Evolutionary conservation across 2,113 vertebrate species (phyloP).

Genomic region (Phylloscopus trochiloides): DNA sequence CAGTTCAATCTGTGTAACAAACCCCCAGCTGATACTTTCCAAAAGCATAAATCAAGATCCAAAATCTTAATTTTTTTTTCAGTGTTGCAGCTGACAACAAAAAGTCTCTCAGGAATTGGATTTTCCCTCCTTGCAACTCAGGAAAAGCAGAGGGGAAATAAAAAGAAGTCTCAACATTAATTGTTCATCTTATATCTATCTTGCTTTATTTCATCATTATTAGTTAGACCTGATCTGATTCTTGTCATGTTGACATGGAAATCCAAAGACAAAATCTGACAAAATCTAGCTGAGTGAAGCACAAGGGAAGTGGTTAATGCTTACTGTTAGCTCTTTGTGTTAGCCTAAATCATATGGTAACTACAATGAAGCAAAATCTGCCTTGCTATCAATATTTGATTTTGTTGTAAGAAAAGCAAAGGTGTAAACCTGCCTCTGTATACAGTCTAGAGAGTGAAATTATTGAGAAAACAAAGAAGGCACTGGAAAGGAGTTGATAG

Average conservation of each 20-base stretch:
- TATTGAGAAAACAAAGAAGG: neutral
- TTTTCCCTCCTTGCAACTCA: neutral
- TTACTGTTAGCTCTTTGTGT: neutral
- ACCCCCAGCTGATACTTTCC: neutral
- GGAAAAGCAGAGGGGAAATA: neutral
- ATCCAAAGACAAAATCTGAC: neutral
- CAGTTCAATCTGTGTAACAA: neutral
- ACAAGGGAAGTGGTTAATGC: neutral
- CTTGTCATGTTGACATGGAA: neutral
- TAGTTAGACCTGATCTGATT: neutral
- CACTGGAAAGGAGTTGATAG: neutral
- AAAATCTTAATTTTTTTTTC: neutral
- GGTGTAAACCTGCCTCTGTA: neutral
- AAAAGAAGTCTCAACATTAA: neutral
- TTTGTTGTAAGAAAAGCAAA: neutral
- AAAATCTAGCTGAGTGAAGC: neutral
- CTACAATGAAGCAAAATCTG: neutral
- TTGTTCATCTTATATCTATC: neutral
- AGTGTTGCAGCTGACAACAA: neutral
- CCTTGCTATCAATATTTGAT: neutral
- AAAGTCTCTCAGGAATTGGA: neutral
- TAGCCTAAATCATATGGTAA: neutral
- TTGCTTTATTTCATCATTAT: neutral
- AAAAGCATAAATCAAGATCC: neutral
- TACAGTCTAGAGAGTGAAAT: neutral